These are phyloP conservation scores for Formicarius rufipectus DNA, from an alignment of 2,113 vertebrate species.

Conservation along the genomic window DNA sequence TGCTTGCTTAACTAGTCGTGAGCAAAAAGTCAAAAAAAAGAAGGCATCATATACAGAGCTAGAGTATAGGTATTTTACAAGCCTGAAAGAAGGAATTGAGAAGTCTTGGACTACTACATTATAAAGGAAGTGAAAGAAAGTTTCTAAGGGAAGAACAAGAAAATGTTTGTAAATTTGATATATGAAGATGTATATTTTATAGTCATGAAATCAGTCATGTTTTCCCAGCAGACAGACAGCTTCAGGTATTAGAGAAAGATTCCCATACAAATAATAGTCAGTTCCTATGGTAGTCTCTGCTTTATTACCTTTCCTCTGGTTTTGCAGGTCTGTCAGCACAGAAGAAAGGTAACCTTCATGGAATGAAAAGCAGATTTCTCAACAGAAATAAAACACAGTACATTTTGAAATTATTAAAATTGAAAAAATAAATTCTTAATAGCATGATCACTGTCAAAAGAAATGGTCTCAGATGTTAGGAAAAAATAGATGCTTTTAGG, in stretches of 20 bases:
- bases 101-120: not conserved
- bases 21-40: not conserved
- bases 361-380: not conserved
- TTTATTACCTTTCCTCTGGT: not conserved
- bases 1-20: not conserved
- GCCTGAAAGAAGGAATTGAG: not conserved
- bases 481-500: not conserved
- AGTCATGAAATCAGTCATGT: not conserved
- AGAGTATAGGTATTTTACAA: not conserved
- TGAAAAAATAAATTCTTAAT: not conserved
- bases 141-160: not conserved
- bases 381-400: not conserved
- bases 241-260: not conserved
- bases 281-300: not conserved
- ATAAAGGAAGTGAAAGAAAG: not conserved
- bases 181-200: not conserved
- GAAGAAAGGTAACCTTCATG: not conserved
- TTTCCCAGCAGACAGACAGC: not conserved
- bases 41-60: not conserved
- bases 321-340: not conserved
- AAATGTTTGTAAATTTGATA: not conserved
- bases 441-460: not conserved
- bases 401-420: not conserved
- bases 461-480: not conserved
- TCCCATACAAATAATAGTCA: not conserved